Evolutionary conservation across 2,113 vertebrate genomes (phyloP).

Genomic region (Triplophysa rosa): DNA sequence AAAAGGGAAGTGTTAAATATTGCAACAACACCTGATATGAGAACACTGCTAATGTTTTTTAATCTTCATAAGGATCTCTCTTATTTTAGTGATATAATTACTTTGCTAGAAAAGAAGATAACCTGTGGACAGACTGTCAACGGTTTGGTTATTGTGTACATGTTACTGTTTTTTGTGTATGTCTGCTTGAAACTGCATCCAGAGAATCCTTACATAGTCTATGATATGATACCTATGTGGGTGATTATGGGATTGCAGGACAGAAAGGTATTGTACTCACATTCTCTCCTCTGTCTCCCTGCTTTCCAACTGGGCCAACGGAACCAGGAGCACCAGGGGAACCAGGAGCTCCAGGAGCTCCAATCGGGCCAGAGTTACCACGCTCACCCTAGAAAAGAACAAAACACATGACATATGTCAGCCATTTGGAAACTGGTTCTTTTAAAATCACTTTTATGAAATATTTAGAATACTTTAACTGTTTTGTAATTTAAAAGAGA

Average conservation of each 20-base stretch:
- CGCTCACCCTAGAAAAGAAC: slow-evolving; percentile 84
- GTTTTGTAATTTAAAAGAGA: background rate
- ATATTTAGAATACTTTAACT: background rate
- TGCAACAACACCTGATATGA: background rate
- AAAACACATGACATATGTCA: background rate
- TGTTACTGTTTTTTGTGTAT: background rate
- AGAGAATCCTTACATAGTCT: background rate
- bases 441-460: too few relatives aligned
- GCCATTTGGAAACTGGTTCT: background rate
- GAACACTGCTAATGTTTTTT: background rate
- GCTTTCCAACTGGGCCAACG: slow-evolving; percentile 92
- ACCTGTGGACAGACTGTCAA: background rate
- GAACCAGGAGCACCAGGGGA: slow-evolving; percentile 87
- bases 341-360: slow-evolving; percentile 88
- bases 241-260: background rate
- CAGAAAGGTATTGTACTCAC: slow-evolving; percentile 73
- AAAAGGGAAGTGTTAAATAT: background rate
- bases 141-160: background rate
- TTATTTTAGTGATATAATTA: background rate
- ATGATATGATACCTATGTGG: background rate
- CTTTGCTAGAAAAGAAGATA: background rate
- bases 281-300: slow-evolving; percentile 94
- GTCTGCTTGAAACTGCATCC: background rate
- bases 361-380: slow-evolving; percentile 86
- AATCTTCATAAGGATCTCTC: background rate